These are phyloP conservation scores for Ridgeia piscesae DNA, from an alignment of 1,140 invertebrate genomes.

Conservation along the genomic window DNA sequence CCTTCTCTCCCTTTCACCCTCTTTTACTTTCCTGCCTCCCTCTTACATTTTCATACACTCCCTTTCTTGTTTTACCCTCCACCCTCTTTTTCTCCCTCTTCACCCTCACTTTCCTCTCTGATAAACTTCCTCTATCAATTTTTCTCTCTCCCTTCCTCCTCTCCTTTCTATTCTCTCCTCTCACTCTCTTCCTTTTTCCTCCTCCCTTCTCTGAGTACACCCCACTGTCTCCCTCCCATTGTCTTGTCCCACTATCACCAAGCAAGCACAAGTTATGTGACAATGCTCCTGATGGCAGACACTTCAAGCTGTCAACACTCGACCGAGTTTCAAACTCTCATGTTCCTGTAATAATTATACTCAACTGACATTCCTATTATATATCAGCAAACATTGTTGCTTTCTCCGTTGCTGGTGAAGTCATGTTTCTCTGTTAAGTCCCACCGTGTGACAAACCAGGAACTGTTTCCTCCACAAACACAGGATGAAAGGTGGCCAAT, in stretches of 20 bases:
- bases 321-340: background rate
- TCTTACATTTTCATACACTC: no score
- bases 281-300: background rate
- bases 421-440: background rate
- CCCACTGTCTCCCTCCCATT: no score
- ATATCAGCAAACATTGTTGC: background rate
- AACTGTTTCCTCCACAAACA: background rate
- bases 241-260: background rate
- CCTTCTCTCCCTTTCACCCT: background rate
- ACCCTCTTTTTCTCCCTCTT: background rate
- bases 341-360: background rate
- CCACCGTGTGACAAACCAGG: background rate
- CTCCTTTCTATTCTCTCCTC: conserved; percentile 6
- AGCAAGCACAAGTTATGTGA: background rate
- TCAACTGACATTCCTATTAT: background rate
- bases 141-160: background rate
- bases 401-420: background rate
- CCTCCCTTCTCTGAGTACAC: no score
- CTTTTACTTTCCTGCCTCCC: background rate
- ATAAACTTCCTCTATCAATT: no score
- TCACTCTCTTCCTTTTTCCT: background rate
- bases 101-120: no score
- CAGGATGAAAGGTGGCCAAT: background rate
- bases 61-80: no score
- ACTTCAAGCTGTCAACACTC: background rate